Evolutionary conservation across 92 coral and sea anemone genomes (phyloP), one percentile per base, ranked within the genome.

Genomic region (Siderastrea radians): DNA sequence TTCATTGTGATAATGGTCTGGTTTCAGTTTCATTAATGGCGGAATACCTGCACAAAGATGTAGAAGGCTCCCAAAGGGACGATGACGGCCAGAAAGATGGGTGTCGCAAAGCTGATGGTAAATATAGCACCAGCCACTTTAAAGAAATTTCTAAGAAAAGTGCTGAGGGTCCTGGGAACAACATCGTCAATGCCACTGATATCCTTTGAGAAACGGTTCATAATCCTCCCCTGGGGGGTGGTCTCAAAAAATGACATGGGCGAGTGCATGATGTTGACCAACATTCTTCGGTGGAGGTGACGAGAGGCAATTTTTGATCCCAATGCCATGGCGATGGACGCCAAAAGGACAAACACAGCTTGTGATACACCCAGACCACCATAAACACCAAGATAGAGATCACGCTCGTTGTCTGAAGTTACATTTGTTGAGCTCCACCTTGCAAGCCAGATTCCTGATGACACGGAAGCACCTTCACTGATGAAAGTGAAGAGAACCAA

Each of bases 211-310:
- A 95, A 95, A 77, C 89, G 90, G 82, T 95, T 95, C 76, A 95
- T 94, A 69, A 95, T 95, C 6, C 98, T 86, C 51, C 98, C 98
- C 45, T 84, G 95, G 1, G 98, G 98, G 82, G 96, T 95, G 75
- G 96, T 95, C 95, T 95, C 98, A 71, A 94, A 95, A 67, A 93
- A 95, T 5, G 96, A 86, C 93, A 95, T 91, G 3, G 96, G 92
- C 19, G 92, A 90, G 54, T 89, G 94, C 91, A 95, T 69, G 58
- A 93, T 78, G 78, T 95, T 95, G 64, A 70, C 81, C 49, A 93
- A 62, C 54, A 95, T 83, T 16, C 51, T 77, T 38, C 91, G 90
- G 64, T 95, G 98, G 15, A 95, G 92, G 1, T 75, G 67, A 3
- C 79, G 88, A 0, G 98, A 93, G 6, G 91, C 95, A 17, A 71